A percentile compares a stretch with the other conserved stretches of the same genome.
These are phyloP conservation scores for Drosophila yakuba DNA, from an alignment of 1,140 invertebrate genomes.

Conservation along the genomic window DNA sequence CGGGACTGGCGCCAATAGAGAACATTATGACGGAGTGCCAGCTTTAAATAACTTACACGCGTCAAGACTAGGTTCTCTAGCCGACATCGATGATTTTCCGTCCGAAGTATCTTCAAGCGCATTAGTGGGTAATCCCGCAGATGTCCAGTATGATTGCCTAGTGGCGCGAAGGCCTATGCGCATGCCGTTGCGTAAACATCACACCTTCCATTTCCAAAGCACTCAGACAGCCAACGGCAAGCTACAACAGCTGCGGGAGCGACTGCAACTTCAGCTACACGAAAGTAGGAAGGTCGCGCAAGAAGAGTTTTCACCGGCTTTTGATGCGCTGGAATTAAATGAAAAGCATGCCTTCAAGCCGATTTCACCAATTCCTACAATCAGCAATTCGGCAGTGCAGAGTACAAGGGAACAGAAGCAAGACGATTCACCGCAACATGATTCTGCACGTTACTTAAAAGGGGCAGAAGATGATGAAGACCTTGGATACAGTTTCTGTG, in stretches of 20 bases:
- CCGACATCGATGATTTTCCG: slow-evolving; percentile 54
- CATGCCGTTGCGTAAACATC: slow-evolving; percentile 88
- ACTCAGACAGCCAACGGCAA: slow-evolving; percentile 83
- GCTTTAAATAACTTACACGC: slow-evolving; percentile 60
- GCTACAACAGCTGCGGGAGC: slow-evolving; percentile 62
- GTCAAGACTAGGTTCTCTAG: slow-evolving; percentile 35
- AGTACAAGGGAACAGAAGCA: slow-evolving; percentile 10
- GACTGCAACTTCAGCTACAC: slow-evolving; percentile 53
- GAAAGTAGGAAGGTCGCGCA: slow-evolving; percentile 41
- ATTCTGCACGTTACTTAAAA: not conserved
- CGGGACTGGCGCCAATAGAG: slow-evolving; percentile 16
- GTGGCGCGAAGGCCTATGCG: slow-evolving; percentile 76
- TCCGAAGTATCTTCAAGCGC: slow-evolving; percentile 72
- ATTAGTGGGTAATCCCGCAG: slow-evolving; percentile 83
- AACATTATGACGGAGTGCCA: slow-evolving; percentile 75
- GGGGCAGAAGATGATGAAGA: slow-evolving; percentile 71
- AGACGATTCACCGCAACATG: not conserved
- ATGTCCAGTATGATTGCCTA: slow-evolving; percentile 33
- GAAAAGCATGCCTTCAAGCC: slow-evolving; percentile 80
- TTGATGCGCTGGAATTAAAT: slow-evolving; percentile 59
- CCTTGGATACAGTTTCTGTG: slow-evolving; percentile 74
- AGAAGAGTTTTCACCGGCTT: slow-evolving; percentile 48
- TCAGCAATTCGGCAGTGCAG: slow-evolving; percentile 11
- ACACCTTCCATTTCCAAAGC: slow-evolving; percentile 89
- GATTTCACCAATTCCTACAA: slow-evolving; percentile 63